A percentile compares a stretch with the other conserved stretches of the same genome.
Evolutionary conservation across 2,888 invertebrate species (phyloP).

Genomic region (Caradrina clavipalpis): DNA sequence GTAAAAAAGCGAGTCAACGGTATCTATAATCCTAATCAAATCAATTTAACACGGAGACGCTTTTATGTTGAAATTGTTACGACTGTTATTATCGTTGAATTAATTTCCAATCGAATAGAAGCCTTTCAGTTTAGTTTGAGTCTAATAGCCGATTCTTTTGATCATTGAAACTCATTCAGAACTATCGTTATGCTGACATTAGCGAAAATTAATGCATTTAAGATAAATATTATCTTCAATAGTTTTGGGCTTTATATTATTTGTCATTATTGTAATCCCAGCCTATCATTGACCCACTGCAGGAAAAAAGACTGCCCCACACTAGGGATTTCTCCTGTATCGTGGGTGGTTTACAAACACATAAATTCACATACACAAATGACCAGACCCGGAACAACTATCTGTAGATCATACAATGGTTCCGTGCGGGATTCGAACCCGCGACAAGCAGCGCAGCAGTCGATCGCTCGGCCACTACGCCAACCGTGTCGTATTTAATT

Average conservation of each 20-base stretch:
- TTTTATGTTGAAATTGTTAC: slow-evolving; percentile 27
- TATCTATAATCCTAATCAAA: slow-evolving; percentile 50
- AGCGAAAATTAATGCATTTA: slow-evolving; percentile 17
- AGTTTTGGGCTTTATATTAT: slow-evolving; percentile 5
- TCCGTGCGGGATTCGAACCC: too few species aligned
- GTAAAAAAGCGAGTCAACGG: slow-evolving; percentile 5
- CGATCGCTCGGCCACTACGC: too few species aligned
- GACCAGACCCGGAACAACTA: too few species aligned
- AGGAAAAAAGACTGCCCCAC: too few species aligned
- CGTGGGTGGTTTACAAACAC: too few species aligned
- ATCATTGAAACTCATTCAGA: slow-evolving; percentile 36
- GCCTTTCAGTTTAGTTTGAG: slow-evolving; percentile 35
- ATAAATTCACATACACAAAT: too few species aligned
- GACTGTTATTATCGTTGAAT: slow-evolving; percentile 50
- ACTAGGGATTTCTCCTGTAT: too few species aligned
- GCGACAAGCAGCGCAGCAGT: too few species aligned
- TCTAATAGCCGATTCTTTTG: slow-evolving; percentile 18
- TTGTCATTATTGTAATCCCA: neutral
- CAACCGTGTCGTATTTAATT: too few species aligned
- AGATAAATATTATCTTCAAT: slow-evolving; percentile 18
- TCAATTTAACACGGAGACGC: slow-evolving; percentile 36
- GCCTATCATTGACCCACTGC: too few species aligned
- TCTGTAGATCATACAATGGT: too few species aligned
- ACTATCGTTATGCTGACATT: slow-evolving; percentile 20
- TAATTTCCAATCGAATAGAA: slow-evolving; percentile 47